These are phyloP conservation scores for Diplazon laetatorius DNA, from an alignment of 2,888 invertebrate species.

Conservation along the genomic window DNA sequence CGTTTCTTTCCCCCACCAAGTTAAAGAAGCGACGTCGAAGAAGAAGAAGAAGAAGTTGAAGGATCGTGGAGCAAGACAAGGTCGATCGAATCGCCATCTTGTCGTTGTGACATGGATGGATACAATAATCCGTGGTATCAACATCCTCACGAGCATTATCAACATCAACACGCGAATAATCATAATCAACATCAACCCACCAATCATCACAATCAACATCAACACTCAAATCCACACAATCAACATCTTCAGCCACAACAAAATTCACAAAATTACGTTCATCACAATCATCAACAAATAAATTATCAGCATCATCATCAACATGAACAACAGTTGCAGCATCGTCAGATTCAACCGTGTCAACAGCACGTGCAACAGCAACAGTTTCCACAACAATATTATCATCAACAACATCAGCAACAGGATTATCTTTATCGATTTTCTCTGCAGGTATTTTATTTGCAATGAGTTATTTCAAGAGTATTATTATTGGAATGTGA, in stretches of 20 bases:
- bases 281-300: slow-evolving; percentile 43
- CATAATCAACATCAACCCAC: slow-evolving; percentile 68
- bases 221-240: slow-evolving; percentile 9
- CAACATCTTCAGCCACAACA: slow-evolving; percentile 20
- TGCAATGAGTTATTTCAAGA: slow-evolving; percentile 13
- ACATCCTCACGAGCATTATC: slow-evolving; percentile 72
- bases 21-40: slow-evolving; percentile 1
- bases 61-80: slow-evolving; percentile 17
- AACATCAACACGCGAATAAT: slow-evolving; percentile 69
- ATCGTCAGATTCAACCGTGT: slow-evolving; percentile 61
- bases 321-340: slow-evolving; percentile 64
- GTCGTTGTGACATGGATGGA: slow-evolving; percentile 75
- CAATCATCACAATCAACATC: slow-evolving; percentile 63
- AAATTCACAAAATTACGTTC: no score
- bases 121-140: slow-evolving; percentile 78
- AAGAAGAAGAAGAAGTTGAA: slow-evolving; percentile 3
- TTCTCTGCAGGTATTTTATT: slow-evolving; percentile 80
- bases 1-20: slow-evolving; percentile 19
- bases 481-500: no score
- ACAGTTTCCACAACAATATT: slow-evolving; percentile 74
- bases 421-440: slow-evolving; percentile 81
- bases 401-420: slow-evolving; percentile 77
- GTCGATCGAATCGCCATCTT: slow-evolving; percentile 34
- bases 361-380: slow-evolving; percentile 71
- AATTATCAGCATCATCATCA: slow-evolving; percentile 54